A percentile compares a stretch with the other conserved stretches of the same genome.
Conservation (phyloP, 2,113 vertebrate species). For the Capra hircus region DNA sequence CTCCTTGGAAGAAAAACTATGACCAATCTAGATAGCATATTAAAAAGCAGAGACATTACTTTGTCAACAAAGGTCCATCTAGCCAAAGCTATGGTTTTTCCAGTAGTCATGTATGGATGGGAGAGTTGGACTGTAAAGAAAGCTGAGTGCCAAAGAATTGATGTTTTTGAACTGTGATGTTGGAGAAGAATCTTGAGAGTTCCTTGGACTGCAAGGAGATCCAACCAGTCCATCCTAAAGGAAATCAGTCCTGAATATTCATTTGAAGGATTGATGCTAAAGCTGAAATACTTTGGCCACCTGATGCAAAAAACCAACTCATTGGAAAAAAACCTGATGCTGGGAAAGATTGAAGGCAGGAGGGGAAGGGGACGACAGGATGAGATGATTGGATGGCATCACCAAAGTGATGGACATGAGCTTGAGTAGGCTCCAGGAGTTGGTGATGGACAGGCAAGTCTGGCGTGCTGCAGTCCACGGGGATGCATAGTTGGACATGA, state of each 20-base stretch:
- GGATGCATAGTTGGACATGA: background rate
- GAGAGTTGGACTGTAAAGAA: background rate
- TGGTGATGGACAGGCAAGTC: background rate
- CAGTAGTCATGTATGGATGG: background rate
- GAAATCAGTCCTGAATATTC: background rate
- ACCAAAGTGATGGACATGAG: background rate
- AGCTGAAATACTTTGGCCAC: background rate
- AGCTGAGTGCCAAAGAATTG: background rate
- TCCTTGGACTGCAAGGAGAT: background rate
- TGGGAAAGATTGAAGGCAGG: background rate
- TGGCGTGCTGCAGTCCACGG: background rate
- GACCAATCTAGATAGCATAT: background rate
- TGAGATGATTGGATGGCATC: background rate
- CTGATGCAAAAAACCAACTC: fast-evolving
- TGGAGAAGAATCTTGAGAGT: background rate
- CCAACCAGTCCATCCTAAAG: background rate
- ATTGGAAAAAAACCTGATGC: background rate
- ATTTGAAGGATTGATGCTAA: background rate
- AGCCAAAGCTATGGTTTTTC: background rate
- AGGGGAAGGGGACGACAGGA: background rate
- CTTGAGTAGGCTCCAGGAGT: background rate
- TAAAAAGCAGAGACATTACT: background rate
- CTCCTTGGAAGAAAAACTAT: background rate
- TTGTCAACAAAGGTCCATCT: background rate
- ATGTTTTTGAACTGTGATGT: background rate